Conservation (phyloP, 92 coral and sea anemone species). For the Bergia sp. region DNA sequence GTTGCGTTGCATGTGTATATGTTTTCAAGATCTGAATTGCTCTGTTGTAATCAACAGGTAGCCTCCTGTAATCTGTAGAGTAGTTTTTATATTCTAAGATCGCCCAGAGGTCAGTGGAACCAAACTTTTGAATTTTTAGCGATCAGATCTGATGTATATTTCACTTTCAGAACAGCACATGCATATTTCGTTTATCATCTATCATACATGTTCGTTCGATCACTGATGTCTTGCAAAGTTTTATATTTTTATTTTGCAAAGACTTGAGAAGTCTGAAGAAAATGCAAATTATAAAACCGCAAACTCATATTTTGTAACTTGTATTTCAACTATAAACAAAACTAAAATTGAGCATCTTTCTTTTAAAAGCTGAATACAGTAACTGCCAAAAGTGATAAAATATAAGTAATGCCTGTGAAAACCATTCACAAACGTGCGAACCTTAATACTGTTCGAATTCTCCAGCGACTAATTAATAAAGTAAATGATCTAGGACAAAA, state of each 20-base stretch:
- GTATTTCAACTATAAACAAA: not conserved
- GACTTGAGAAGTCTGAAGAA: not conserved
- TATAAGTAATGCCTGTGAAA: not conserved
- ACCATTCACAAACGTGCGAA: not conserved
- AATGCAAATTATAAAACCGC: not conserved
- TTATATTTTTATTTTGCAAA: not conserved
- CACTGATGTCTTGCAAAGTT: not conserved
- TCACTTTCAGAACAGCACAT: not conserved
- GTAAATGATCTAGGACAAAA: not conserved
- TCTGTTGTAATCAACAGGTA: not conserved
- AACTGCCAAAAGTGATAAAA: not conserved
- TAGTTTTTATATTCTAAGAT: not conserved
- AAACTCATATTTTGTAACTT: not conserved
- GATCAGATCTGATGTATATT: not conserved
- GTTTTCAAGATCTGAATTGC: not conserved
- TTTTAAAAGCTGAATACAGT: not conserved
- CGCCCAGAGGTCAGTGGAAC: not conserved
- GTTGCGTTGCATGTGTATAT: not conserved
- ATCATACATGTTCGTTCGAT: not conserved
- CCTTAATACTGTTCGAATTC: not conserved
- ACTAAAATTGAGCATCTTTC: not conserved
- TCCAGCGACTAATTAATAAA: slow-evolving; percentile 27
- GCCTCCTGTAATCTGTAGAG: not conserved
- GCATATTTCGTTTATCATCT: not conserved
- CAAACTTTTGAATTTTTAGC: not conserved